These are phyloP conservation scores for Drosophila trapezifrons DNA, from an alignment of 1,140 invertebrate genomes.

Conservation along the genomic window DNA sequence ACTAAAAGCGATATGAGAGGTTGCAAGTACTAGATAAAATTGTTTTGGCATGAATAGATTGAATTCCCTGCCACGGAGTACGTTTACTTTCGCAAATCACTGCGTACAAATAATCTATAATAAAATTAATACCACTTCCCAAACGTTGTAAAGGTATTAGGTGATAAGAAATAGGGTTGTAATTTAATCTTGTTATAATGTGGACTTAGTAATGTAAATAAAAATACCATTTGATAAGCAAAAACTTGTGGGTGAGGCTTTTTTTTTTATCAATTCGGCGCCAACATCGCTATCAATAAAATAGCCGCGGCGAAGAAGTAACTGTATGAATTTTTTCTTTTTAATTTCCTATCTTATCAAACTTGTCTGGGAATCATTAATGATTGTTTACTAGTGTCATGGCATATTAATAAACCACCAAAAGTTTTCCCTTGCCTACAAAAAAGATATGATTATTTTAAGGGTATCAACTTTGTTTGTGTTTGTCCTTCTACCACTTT, in stretches of 20 bases:
- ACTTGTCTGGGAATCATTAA: constrained; percentile 1
- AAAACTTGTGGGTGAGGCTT: not conserved
- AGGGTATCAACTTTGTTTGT: not conserved
- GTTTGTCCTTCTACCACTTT: not conserved
- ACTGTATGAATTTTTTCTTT: too few relatives aligned
- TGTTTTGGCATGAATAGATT: constrained; percentile 11
- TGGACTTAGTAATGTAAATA: not conserved
- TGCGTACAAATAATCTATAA: not conserved
- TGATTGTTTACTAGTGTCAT: constrained; percentile 8
- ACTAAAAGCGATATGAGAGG: constrained; percentile 25
- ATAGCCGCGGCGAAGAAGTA: not conserved
- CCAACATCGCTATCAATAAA: not conserved
- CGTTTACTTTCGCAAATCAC: too few relatives aligned
- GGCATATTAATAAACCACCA: not conserved
- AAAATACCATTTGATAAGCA: not conserved
- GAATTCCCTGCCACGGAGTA: not conserved
- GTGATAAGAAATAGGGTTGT: too few relatives aligned
- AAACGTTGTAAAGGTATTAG: not conserved
- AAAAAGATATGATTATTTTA: not conserved
- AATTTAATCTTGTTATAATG: not conserved
- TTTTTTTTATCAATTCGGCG: not conserved
- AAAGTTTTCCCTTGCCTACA: not conserved
- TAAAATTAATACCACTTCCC: not conserved
- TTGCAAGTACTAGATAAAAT: constrained; percentile 14
- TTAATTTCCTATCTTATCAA: constrained; percentile 12